Evolutionary conservation across 2,888 invertebrate genomes (phyloP).

Genomic region (Sarcophaga variegata): DNA sequence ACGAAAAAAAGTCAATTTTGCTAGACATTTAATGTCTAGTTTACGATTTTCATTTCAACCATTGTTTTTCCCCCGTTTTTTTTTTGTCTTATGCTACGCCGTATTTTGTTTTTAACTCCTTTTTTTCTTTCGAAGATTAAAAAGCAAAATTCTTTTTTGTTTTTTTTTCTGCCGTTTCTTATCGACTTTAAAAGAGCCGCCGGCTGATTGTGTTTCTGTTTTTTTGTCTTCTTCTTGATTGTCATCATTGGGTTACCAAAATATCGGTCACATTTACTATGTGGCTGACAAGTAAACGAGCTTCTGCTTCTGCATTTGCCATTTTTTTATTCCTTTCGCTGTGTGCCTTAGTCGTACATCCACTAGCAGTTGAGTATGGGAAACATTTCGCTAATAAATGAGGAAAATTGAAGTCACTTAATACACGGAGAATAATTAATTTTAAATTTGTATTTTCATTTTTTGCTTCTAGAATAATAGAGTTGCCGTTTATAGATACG

Average conservation of each 20-base stretch:
- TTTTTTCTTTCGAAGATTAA: background rate
- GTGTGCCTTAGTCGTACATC: background rate
- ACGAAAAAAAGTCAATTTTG: slow-evolving; percentile 57
- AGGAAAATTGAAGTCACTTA: background rate
- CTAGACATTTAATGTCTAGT: slow-evolving; percentile 59
- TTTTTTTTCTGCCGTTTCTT: slow-evolving; percentile 5
- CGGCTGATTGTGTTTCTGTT: slow-evolving; percentile 17
- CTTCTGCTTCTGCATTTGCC: slow-evolving; percentile 62
- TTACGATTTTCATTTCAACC: slow-evolving; percentile 29
- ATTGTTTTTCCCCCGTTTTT: background rate
- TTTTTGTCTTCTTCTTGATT: slow-evolving; percentile 29
- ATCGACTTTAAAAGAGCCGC: slow-evolving; percentile 46
- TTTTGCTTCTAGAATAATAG: background rate
- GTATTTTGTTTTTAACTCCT: background rate
- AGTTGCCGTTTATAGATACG: too few relatives aligned
- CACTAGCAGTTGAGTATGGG: background rate
- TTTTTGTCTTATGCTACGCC: background rate
- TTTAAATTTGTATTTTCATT: background rate
- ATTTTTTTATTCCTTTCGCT: slow-evolving; percentile 38
- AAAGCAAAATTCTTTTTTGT: background rate
- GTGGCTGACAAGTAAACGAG: slow-evolving; percentile 68
- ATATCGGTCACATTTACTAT: slow-evolving; percentile 64
- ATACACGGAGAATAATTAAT: background rate
- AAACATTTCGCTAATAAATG: background rate
- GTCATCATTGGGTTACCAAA: slow-evolving; percentile 29